Conservation (phyloP, 2,113 vertebrate species). For the Strigops habroptila region DNA sequence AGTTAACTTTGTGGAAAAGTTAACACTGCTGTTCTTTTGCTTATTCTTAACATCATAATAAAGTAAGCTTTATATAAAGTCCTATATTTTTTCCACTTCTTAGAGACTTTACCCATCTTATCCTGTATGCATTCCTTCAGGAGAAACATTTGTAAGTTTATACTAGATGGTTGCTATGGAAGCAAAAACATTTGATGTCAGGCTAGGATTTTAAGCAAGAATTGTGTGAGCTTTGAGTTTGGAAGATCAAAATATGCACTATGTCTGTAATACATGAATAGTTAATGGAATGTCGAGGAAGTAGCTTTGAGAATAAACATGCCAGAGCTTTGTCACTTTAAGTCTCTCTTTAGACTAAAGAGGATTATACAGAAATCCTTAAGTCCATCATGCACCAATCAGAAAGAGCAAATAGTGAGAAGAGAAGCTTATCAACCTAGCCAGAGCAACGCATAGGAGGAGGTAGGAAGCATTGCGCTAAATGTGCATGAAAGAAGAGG, state of each 20-base stretch:
- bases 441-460: conserved; percentile 12
- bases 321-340: conserved; percentile 68
- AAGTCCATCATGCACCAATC: conserved; percentile 58
- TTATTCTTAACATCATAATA: not conserved
- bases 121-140: not conserved
- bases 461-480: conserved; percentile 29
- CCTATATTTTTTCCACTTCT: not conserved
- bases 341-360: conserved; percentile 79
- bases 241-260: not conserved
- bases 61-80: not conserved
- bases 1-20: not conserved
- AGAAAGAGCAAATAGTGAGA: conserved; percentile 52
- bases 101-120: not conserved
- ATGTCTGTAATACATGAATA: not conserved
- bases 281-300: conserved; percentile 30
- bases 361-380: conserved; percentile 81
- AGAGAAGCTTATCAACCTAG: conserved; percentile 64
- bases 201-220: not conserved
- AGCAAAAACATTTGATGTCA: not conserved
- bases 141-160: not conserved
- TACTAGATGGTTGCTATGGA: not conserved
- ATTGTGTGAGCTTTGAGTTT: not conserved
- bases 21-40: not conserved
- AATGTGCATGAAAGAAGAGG: conserved; percentile 35
- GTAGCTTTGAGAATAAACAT: conserved; percentile 56